Base-by-base conservation (phyloP, 2,797 vertebrate genomes). In the Spinus olivaceus region DNA sequence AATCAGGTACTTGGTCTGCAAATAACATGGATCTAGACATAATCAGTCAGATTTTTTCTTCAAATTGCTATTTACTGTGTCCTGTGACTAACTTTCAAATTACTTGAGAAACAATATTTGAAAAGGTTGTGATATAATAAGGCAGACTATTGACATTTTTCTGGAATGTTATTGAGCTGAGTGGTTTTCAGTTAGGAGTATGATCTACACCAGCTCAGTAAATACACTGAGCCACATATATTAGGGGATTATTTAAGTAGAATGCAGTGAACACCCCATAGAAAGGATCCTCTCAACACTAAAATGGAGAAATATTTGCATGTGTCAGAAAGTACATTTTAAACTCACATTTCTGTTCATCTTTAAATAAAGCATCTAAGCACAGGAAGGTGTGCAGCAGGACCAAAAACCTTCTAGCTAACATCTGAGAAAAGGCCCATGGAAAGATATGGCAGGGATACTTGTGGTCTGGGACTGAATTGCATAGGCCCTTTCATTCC, bases 21-120 rank as follows among this genome's bases (percentile, higher is more conserved):
- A 95, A 95, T 73, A 94, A 49, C 22, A 79, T 12, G 10, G 50
- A 90, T 65, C 61, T 59, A 86, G 42, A 61, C 44, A 72, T 76
- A 78, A 94, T 90, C 59, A 47, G 35, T 67, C 11, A 1, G 63
- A 19, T 84, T 90, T 86, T 86, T 88, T 84, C 39, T 92, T 92
- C 86, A 77, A 49, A 67, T 90, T 86, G 51, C 32, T 96, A 59
- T 86, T 94, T 90, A 83, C 61, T 39, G 8, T 16, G 8, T 50
- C 39, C 74, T 63, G 54, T 81, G 54, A 84, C 77, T 83, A 90
- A 65, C 54, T 86, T 88, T 33, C 54, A 74, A 90, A 91, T 91
- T 4, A 50, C 42, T 69, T 83, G 47, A 86, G 70, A 95, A 86
- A 81, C 10, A 81, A 92, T 94, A 95, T 94, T 94, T 95, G 73